These are phyloP conservation scores for Trichoplusia ni DNA, from an alignment of 1,140 invertebrate genomes.

Conservation along the genomic window DNA sequence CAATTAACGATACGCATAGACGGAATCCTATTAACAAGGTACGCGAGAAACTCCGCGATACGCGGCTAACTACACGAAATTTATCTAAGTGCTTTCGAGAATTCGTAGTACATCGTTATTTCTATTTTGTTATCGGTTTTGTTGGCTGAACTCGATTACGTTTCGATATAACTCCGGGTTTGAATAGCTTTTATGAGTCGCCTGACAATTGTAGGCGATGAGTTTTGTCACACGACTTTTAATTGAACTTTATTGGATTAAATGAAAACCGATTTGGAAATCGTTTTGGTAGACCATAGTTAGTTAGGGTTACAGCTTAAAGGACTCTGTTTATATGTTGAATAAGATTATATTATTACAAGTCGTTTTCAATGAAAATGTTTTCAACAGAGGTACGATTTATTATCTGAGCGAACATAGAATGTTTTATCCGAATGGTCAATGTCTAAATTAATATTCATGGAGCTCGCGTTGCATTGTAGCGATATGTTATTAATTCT, in stretches of 20 bases:
- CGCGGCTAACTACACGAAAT: constrained; percentile 57
- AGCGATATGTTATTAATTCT: constrained; percentile 56
- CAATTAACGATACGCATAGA: constrained; percentile 55
- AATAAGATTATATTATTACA: no score
- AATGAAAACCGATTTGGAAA: constrained; percentile 16
- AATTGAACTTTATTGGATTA: constrained; percentile 15
- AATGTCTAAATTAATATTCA: constrained; percentile 68
- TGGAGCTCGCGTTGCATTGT: constrained; percentile 52
- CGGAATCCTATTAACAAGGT: constrained; percentile 55
- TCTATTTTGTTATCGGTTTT: constrained; percentile 51
- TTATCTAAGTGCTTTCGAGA: constrained; percentile 68
- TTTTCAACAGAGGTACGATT: no score
- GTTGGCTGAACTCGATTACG: constrained; percentile 47
- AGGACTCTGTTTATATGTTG: no score
- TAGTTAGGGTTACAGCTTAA: constrained; percentile 2
- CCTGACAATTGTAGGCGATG: constrained; percentile 18
- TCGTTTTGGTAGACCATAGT: neutral
- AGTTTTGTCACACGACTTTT: neutral
- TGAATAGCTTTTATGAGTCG: constrained; percentile 19
- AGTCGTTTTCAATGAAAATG: no score
- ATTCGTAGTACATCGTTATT: constrained; percentile 44
- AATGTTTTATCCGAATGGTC: no score
- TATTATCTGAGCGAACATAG: no score
- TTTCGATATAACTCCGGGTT: constrained; percentile 61
- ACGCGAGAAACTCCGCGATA: constrained; percentile 43